Percentiles rank a stretch among this genome's conserved stretches.
These are phyloP conservation scores for Callopanchax toddi DNA, from an alignment of 2,113 vertebrate species.

Conservation along the genomic window DNA sequence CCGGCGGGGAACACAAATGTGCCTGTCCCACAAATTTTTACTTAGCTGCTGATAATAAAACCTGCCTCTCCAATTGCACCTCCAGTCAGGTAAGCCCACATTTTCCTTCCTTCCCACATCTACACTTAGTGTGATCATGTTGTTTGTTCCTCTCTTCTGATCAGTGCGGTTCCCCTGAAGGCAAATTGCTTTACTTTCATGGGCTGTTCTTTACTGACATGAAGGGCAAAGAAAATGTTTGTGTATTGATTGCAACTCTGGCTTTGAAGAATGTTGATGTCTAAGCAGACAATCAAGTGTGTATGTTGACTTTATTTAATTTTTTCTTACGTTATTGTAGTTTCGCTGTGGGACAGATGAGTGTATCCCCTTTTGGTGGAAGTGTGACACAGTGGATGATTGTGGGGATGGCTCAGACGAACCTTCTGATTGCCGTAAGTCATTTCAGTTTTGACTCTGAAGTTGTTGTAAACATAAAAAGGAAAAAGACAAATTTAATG, in stretches of 20 bases:
- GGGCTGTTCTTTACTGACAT: slow-evolving; percentile 20
- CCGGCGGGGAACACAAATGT: slow-evolving; percentile 87
- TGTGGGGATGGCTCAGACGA: slow-evolving; percentile 98
- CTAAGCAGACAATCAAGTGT: slow-evolving; percentile 8
- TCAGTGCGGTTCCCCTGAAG: slow-evolving; percentile 26
- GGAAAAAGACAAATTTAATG: neutral
- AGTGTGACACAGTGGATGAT: slow-evolving; percentile 97
- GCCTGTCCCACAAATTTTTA: slow-evolving; percentile 98
- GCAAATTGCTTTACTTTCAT: slow-evolving; percentile 29
- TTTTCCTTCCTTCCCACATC: neutral
- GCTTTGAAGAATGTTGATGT: slow-evolving; percentile 44
- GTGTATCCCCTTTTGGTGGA: slow-evolving; percentile 99
- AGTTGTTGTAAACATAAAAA: neutral
- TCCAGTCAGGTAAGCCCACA: slow-evolving; percentile 92
- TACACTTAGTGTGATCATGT: slow-evolving; percentile 4
- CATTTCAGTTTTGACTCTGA: slow-evolving; percentile 18
- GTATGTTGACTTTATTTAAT: slow-evolving; percentile 9
- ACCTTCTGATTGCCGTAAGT: slow-evolving; percentile 95
- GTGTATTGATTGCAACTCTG: slow-evolving; percentile 43
- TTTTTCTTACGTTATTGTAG: slow-evolving; percentile 64
- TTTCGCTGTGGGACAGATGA: slow-evolving; percentile 98
- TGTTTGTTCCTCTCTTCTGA: slow-evolving; percentile 10
- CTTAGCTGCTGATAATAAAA: slow-evolving; percentile 92
- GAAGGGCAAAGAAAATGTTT: slow-evolving; percentile 7
- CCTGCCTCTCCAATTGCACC: slow-evolving; percentile 97